Percentiles rank a stretch among this genome's conserved stretches.
phyloP scores from a whole-genome alignment of 2,888 invertebrate species.

The Apamea anceps region DNA sequence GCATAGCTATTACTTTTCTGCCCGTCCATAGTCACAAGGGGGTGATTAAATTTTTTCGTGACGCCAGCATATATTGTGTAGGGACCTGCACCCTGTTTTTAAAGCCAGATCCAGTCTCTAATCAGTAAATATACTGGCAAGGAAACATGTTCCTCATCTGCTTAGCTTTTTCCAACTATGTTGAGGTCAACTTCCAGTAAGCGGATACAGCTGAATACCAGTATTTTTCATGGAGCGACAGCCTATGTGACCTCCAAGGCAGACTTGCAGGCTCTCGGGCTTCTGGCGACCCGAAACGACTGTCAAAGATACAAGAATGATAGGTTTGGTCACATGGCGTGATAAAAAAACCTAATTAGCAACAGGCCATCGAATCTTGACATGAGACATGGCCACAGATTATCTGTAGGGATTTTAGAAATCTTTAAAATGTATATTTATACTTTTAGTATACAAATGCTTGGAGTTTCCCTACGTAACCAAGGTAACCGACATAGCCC shows the following conservation, averaged over 20 bases:
- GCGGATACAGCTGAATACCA: not conserved
- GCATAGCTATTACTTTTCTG: constrained; percentile 3
- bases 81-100: not conserved
- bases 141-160: not conserved
- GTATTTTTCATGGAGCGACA: not conserved
- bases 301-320: not conserved
- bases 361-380: not conserved
- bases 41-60: not conserved
- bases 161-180: not conserved
- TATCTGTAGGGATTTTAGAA: not conserved
- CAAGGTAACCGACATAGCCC: too few relatives aligned
- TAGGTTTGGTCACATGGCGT: not conserved
- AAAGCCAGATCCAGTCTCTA: not conserved
- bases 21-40: not conserved
- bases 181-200: not conserved
- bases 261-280: not conserved
- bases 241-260: not conserved
- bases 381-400: not conserved
- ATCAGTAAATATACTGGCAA: not conserved
- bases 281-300: not conserved
- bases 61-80: not conserved
- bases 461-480: too few relatives aligned
- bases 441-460: not conserved
- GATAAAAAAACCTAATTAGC: not conserved
- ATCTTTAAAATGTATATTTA: not conserved